A percentile compares a stretch with the other conserved stretches of the same genome.
Conservation (phyloP, 2,113 vertebrate species). For the Crotalus horridus region DNA sequence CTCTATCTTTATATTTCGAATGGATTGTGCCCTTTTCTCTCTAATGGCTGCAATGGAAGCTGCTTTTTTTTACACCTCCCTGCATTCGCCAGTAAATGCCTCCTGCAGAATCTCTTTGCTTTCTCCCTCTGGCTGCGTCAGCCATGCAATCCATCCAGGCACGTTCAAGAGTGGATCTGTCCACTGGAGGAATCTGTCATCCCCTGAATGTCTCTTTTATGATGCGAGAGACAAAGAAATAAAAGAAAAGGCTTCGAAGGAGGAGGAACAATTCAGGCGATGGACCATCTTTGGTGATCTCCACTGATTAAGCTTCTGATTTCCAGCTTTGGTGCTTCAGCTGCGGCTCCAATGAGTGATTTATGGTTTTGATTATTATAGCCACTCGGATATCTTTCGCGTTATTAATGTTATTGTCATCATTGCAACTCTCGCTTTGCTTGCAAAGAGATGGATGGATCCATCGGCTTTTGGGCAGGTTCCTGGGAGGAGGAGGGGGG, state of each 20-base stretch:
- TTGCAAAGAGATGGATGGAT: conserved; percentile 15
- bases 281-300: background rate
- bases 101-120: background rate
- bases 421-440: background rate
- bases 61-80: background rate
- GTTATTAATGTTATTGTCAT: conserved; percentile 23
- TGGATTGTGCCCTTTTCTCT: background rate
- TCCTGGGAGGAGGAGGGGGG: background rate
- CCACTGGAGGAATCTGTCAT: background rate
- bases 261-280: background rate
- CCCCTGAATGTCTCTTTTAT: background rate
- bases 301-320: background rate
- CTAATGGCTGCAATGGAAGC: background rate
- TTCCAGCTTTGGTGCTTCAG: background rate
- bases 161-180: background rate
- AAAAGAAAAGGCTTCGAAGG: background rate
- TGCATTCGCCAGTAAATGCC: background rate
- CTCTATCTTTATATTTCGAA: background rate
- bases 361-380: conserved; percentile 27
- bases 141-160: background rate
- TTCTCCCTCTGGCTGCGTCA: background rate
- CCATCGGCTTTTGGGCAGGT: background rate
- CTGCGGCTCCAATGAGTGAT: background rate
- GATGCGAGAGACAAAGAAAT: background rate
- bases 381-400: conserved; percentile 18